Conservation (phyloP, 2,797 vertebrate species). For the Nasua narica region DNA sequence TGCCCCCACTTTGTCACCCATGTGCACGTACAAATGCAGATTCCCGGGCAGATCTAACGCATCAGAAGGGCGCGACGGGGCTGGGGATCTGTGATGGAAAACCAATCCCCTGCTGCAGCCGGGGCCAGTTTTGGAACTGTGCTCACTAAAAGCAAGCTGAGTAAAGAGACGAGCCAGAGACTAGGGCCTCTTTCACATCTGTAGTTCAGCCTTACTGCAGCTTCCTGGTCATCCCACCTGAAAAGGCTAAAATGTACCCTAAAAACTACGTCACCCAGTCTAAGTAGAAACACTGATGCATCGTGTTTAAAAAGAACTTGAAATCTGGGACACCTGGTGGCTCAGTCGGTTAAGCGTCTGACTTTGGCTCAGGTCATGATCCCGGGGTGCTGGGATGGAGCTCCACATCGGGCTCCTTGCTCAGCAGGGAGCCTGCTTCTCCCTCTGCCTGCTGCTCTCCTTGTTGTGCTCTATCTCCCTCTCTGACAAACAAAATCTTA, state of each 20-base stretch:
- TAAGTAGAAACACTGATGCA: background rate
- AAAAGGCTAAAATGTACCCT: background rate
- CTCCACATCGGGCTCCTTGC: no score
- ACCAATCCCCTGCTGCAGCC: background rate
- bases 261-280: accelerated
- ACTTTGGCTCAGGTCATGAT: no score
- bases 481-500: no score
- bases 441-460: no score
- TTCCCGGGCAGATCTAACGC: background rate
- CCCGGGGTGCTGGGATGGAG: no score
- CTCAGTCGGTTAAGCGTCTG: no score
- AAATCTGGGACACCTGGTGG: background rate
- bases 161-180: background rate
- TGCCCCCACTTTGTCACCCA: accelerated
- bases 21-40: background rate
- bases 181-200: background rate
- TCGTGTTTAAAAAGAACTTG: background rate
- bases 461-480: no score
- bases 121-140: background rate
- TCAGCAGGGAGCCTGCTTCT: no score
- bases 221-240: background rate
- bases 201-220: background rate
- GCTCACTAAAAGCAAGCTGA: background rate
- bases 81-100: background rate
- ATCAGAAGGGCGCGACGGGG: background rate